phyloP scores from a whole-genome alignment of 37 sponge, comb jelly and placozoan genomes.

The Geodia barretti region DNA sequence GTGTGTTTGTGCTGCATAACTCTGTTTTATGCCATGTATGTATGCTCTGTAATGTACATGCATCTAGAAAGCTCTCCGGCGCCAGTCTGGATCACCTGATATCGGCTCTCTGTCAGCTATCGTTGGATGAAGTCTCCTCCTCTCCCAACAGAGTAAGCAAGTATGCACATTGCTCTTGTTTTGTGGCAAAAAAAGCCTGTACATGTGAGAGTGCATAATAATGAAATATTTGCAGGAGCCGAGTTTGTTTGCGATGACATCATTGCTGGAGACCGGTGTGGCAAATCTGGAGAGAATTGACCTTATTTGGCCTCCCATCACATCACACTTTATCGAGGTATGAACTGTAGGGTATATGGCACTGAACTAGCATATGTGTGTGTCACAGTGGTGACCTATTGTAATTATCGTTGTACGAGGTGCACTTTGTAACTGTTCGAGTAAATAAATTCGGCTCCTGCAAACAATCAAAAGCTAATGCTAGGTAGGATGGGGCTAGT shows the following conservation, averaged over 20 bases:
- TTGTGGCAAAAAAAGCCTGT: neutral
- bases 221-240: constrained; percentile 40
- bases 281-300: constrained; percentile 54
- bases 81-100: constrained; percentile 50
- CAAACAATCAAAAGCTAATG: too few species aligned
- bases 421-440: too few species aligned
- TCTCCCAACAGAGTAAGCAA: neutral
- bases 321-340: constrained; percentile 66
- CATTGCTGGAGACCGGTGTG: constrained; percentile 69
- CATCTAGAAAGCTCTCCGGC: constrained; percentile 67
- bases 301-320: constrained; percentile 73
- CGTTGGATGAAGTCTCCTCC: constrained; percentile 1
- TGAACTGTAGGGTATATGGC: too few species aligned
- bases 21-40: too few species aligned
- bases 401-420: too few species aligned
- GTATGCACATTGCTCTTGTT: neutral
- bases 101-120: constrained; percentile 63
- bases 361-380: too few species aligned
- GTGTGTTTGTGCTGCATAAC: too few species aligned
- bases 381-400: too few species aligned
- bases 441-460: too few species aligned
- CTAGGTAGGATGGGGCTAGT: too few species aligned
- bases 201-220: constrained; percentile 1
- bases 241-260: constrained; percentile 70
- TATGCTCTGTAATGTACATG: too few species aligned